Evolutionary conservation across 1,140 invertebrate species (phyloP).

Genomic region (Philopotamus ludificatus): DNA sequence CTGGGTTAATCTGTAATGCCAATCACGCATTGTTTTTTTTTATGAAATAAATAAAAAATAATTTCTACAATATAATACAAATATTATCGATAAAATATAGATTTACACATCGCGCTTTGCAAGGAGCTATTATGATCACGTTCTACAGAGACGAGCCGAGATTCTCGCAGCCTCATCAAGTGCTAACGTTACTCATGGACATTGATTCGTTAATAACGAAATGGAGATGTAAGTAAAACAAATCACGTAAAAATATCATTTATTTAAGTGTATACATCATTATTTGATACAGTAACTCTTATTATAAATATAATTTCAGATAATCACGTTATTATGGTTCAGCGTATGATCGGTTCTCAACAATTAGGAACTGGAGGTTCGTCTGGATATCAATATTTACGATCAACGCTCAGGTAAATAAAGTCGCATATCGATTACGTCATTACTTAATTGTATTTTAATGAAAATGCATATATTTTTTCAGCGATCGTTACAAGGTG

Average conservation of each 20-base stretch:
- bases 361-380: slow-evolving; percentile 96
- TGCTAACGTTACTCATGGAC: slow-evolving; percentile 92
- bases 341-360: slow-evolving; percentile 97
- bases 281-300: too few relatives aligned
- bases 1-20: too few relatives aligned
- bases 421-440: slow-evolving; percentile 14
- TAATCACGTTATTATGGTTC: slow-evolving; percentile 98
- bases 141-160: slow-evolving; percentile 94
- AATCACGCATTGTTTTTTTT: too few relatives aligned
- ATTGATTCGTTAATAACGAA: slow-evolving; percentile 98
- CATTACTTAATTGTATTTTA: slow-evolving; percentile 10
- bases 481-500: slow-evolving; percentile 96
- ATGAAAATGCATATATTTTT: slow-evolving; percentile 44
- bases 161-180: slow-evolving; percentile 95
- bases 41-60: too few relatives aligned
- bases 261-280: too few relatives aligned
- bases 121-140: slow-evolving; percentile 96
- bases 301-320: slow-evolving; percentile 60
- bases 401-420: slow-evolving; percentile 91
- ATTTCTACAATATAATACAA: neutral
- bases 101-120: slow-evolving; percentile 86
- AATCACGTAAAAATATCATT: neutral
- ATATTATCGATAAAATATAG: neutral
- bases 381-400: slow-evolving; percentile 96
- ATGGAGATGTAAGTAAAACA: slow-evolving; percentile 88